Conservation (phyloP, 2,113 vertebrate genomes). For the Muscicapa adusta region DNA sequence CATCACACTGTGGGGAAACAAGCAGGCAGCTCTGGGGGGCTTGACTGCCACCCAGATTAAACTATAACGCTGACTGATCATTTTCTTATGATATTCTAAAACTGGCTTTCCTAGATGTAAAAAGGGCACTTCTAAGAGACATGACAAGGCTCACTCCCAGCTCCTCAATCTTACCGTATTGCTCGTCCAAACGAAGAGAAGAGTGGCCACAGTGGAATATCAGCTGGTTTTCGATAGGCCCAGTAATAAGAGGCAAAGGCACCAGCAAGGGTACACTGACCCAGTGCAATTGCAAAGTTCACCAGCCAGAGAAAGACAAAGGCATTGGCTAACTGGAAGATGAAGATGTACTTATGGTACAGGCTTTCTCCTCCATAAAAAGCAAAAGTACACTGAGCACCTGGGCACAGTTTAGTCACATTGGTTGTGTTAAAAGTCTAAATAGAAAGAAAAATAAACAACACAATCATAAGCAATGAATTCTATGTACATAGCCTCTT, state of each 20-base stretch:
- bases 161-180: constrained; percentile 76
- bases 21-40: rapidly evolving
- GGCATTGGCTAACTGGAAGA: constrained; percentile 88
- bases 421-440: constrained; percentile 86
- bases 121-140: background rate
- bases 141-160: background rate
- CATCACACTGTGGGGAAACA: rapidly evolving
- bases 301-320: constrained; percentile 93
- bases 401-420: constrained; percentile 80
- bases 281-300: constrained; percentile 91
- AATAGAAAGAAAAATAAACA: constrained; percentile 34
- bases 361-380: constrained; percentile 88
- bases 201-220: constrained; percentile 88
- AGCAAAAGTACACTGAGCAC: constrained; percentile 88
- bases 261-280: constrained; percentile 93
- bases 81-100: background rate
- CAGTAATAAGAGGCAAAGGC: constrained; percentile 96
- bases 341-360: constrained; percentile 84
- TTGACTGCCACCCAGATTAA: background rate
- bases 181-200: constrained; percentile 88
- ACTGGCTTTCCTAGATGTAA: background rate
- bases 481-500: background rate
- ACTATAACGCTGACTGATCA: background rate
- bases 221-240: constrained; percentile 87
- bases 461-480: background rate